Evolutionary conservation across 2,113 vertebrate genomes (phyloP).

Genomic region (Carlito syrichta): DNA sequence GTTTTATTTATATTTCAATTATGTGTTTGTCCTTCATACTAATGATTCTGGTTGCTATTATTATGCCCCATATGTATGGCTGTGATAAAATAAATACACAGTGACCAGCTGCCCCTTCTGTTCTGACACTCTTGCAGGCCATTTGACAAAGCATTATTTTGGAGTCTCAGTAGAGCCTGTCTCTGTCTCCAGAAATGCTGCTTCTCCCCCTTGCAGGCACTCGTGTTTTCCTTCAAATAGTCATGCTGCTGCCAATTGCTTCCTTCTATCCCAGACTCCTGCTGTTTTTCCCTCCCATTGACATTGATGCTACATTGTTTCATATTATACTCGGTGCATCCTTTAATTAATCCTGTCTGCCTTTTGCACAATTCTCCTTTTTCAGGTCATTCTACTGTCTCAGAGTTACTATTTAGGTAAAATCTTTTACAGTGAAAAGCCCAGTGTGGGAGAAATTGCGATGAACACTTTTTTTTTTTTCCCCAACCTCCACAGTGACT

Average conservation of each 20-base stretch:
- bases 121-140: neutral
- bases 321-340: neutral
- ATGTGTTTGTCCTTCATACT: neutral
- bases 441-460: neutral
- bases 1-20: neutral
- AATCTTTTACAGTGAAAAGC: neutral
- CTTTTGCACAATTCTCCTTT: neutral
- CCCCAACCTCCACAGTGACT: neutral
- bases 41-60: neutral
- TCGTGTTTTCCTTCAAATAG: neutral
- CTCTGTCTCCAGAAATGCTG: neutral
- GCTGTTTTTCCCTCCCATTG: neutral
- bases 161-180: neutral
- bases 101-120: conserved; percentile 35
- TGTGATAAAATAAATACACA: conserved; percentile 57
- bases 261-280: neutral
- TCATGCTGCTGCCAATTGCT: neutral
- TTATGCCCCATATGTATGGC: neutral
- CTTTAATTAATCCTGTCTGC: neutral
- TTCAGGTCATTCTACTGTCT: neutral
- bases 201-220: neutral
- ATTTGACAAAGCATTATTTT: conserved; percentile 38
- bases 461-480: too few species aligned
- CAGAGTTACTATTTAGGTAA: conserved; percentile 12
- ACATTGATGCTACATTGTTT: conserved; percentile 5